Evolutionary conservation across 2,888 invertebrate species (phyloP), one percentile per base, ranked within the genome.

Genomic region (Papilio gigon): DNA sequence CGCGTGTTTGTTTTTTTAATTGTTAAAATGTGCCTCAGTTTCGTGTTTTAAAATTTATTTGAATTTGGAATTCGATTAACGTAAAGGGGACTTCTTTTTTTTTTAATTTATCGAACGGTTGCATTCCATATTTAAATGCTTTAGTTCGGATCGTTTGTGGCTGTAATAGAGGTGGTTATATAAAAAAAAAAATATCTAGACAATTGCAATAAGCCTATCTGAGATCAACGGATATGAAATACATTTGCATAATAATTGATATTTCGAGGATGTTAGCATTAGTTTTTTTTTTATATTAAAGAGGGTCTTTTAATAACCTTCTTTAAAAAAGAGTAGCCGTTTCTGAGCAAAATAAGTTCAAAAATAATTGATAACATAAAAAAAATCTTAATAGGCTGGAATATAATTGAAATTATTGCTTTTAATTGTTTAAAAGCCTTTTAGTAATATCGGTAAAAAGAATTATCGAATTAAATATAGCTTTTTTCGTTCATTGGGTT

Each of bases 1-100:
- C 67, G 70, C 74, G 75, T 75, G 71, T 72, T 73, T 74, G 74
- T 75, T 74, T 72, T 70, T 73, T 73, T 74, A 68, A 68, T 68
- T 68, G 64, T 65, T 68, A 30, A 62, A 65, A 67, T 67, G 62
- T 44, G 68, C 47, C 59, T 25, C 58, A 47, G 20, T 47, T 59
- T 68, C n/a, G 25, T 44, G 14, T 61, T 50, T 50, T 61, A 47
- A 70, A 63, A 47, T 68, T 62, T 67, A 62, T 27, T 63, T 30
- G 56, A 63, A 68, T 53, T 56, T 56, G 27, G 35, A 37, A 50
- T 50, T 27, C 37, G 5, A 65, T 30, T 12, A 27, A 53, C 22
- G 35, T 20, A 35, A 5, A 35, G 25, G 9, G 50, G n/a, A 37
- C 56, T 65, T 22, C 11, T 30, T 44, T 66, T 47, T 64, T 27